A percentile compares a stretch with the other conserved stretches of the same genome.
Conservation (phyloP, 2,113 vertebrate genomes). For the Pongo abelii region DNA sequence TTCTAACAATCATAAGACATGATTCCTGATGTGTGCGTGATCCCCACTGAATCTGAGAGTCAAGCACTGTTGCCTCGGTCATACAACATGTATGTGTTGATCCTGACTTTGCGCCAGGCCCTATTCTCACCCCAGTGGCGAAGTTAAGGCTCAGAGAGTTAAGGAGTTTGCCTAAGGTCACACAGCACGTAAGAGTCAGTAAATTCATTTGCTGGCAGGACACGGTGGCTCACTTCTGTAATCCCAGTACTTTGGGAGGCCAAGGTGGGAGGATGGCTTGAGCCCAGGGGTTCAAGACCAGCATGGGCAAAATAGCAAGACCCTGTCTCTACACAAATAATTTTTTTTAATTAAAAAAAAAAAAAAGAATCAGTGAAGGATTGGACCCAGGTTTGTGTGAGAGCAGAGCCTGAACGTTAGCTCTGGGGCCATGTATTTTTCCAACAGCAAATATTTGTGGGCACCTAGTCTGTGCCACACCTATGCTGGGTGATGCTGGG, state of each 20-base stretch:
- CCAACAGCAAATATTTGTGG: background rate
- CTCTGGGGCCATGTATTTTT: background rate
- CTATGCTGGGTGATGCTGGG: background rate
- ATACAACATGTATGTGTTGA: background rate
- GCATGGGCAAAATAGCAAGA: too few relatives aligned
- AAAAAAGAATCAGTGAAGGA: background rate
- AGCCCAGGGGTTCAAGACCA: too few relatives aligned
- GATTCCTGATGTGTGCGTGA: fast-evolving
- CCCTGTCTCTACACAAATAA: too few relatives aligned
- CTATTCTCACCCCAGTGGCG: background rate
- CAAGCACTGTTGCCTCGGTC: background rate
- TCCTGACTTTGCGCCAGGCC: background rate
- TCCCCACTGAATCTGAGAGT: background rate
- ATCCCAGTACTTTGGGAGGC: too few relatives aligned
- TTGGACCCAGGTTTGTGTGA: background rate
- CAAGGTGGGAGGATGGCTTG: too few relatives aligned
- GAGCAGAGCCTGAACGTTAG: background rate
- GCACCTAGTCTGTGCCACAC: background rate
- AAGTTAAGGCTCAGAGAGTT: background rate
- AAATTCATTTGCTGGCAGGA: background rate
- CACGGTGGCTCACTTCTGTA: too few relatives aligned
- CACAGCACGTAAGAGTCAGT: background rate
- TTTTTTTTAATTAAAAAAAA: too few relatives aligned
- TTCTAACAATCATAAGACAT: background rate
- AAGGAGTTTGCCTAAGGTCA: background rate